Evolutionary conservation across 2,797 vertebrate genomes (phyloP), one percentile per base, ranked within the genome.

Genomic region (Orientallactaga sibirica): DNA sequence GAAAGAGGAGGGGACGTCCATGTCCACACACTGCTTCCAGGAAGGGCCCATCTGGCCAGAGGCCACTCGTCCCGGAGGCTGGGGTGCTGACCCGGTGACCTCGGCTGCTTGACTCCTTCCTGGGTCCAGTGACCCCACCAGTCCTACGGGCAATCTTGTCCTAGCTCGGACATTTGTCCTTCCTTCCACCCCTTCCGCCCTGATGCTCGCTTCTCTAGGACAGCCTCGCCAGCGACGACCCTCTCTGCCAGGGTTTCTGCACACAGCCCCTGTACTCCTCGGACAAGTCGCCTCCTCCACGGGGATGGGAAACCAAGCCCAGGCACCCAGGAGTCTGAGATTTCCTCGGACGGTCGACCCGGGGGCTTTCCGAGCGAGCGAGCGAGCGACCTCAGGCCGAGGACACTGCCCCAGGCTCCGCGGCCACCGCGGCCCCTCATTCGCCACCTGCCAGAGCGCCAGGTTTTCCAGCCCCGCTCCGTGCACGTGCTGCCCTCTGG

Each of bases 401-500:
- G 80, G 61, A 89, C 85, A 1, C 66, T n/a, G 14, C 67, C 41
- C 33, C 85, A 58, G 86, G 84, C 90, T 16, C 84, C 86, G 73
- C 81, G 88, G 62, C 91, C 68, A 71, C 71, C 85, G 79, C 70
- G 52, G 55, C 33, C 77, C 29, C 67, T 74, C 41, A 43, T 41
- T 74, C 61, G 91, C 85, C 94, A 94, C 91, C 96, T 94, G 95
- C 96, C 61, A 58, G 90, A 83, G 64, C 90, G 27, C 66, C 88
- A 29, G 67, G 41, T 0, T 83, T 74, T 5, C 62, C 3, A 66
- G 76, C 73, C 77, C 24, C 66, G 73, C 84, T 86, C 76, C 88
- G 62, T 43, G 93, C 88, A 75, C 67, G 68, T 93, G 93, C 95
- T 96, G 97, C 97, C 96, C 96, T 86, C 97, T 97, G 93, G 95